Conservation (phyloP, 2,113 vertebrate genomes). For the Orientallactaga bullata region DNA sequence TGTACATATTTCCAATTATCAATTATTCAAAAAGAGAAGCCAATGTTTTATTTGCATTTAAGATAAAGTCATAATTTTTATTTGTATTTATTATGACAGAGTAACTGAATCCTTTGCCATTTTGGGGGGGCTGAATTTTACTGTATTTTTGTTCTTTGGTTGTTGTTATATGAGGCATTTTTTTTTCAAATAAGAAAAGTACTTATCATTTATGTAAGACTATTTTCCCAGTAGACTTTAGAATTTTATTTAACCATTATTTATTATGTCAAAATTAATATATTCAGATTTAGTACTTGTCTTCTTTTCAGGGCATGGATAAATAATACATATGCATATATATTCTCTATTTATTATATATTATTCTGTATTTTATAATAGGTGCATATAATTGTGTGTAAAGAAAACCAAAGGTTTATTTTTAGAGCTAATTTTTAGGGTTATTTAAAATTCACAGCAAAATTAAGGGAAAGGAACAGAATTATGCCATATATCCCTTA, state of each 20-base stretch:
- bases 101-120: not conserved
- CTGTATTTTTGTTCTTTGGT: not conserved
- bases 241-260: not conserved
- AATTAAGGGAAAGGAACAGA: not conserved
- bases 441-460: not conserved
- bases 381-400: not conserved
- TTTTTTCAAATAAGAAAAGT: conserved; percentile 50
- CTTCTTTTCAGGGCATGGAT: not conserved
- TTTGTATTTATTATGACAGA: not conserved
- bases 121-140: not conserved
- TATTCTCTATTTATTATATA: not conserved
- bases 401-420: not conserved
- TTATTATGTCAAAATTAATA: not conserved
- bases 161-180: not conserved
- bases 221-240: not conserved
- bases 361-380: not conserved
- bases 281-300: conserved; percentile 1
- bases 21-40: conserved; percentile 15
- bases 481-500: not conserved
- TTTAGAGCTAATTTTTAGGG: not conserved
- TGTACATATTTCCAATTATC: conserved; percentile 21
- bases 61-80: not conserved
- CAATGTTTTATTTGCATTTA: conserved; percentile 38
- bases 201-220: not conserved
- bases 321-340: not conserved